phyloP scores from a whole-genome alignment of 2,888 invertebrate species.

The Byasa hedistus region DNA sequence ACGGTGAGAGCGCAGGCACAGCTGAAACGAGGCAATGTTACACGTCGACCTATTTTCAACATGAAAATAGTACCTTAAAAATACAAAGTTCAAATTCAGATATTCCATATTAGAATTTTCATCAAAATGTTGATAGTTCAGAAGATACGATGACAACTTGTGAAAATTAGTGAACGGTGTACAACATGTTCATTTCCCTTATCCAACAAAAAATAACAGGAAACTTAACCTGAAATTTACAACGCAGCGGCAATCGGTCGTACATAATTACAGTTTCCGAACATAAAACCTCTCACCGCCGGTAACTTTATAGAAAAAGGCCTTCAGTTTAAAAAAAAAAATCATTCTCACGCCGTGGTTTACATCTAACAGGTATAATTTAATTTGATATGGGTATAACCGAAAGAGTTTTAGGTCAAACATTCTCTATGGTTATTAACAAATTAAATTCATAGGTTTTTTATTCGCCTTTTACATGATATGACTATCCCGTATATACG shows the following conservation, averaged over 20 bases:
- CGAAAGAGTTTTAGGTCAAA: constrained; percentile 47
- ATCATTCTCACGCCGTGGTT: constrained; percentile 63
- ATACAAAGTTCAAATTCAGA: too few relatives aligned
- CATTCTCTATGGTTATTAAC: constrained; percentile 42
- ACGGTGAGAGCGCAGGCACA: too few relatives aligned
- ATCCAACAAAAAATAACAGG: background rate
- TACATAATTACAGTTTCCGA: constrained; percentile 34
- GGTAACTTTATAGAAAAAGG: constrained; percentile 42
- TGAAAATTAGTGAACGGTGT: too few relatives aligned
- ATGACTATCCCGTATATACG: background rate
- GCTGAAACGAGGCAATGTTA: too few relatives aligned
- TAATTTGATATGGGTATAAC: constrained; percentile 62
- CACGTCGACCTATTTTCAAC: too few relatives aligned
- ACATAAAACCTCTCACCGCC: constrained; percentile 40
- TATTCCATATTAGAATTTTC: too few relatives aligned
- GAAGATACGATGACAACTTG: too few relatives aligned
- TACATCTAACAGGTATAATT: constrained; percentile 61
- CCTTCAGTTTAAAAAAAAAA: constrained; percentile 38
- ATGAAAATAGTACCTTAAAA: too few relatives aligned
- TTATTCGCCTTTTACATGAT: constrained; percentile 7
- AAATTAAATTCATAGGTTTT: constrained; percentile 7
- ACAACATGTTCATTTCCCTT: background rate
- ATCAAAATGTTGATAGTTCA: too few relatives aligned
- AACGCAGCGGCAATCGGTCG: constrained; percentile 8
- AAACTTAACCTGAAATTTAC: constrained; percentile 11